Conservation (phyloP, 2,113 vertebrate genomes). For the Mustela lutreola region DNA sequence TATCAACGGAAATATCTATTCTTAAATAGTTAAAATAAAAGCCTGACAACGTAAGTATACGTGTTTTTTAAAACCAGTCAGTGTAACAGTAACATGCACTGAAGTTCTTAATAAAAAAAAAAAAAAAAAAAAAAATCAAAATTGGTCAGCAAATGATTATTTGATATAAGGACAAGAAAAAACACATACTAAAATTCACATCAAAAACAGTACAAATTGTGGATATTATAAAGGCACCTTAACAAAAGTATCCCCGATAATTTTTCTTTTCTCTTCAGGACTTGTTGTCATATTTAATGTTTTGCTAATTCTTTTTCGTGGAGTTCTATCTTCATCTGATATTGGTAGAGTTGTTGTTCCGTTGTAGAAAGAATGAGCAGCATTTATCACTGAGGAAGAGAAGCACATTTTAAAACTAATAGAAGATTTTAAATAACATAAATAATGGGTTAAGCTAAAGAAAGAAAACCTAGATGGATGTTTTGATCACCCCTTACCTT, state of each 20-base stretch:
- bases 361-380: constrained; percentile 99
- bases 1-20: not conserved
- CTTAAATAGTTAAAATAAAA: not conserved
- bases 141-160: not conserved
- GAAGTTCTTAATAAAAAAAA: not conserved
- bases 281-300: constrained; percentile 99
- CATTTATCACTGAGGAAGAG: constrained; percentile 94
- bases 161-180: not conserved
- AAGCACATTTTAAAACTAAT: not conserved
- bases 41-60: not conserved
- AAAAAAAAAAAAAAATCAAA: not conserved
- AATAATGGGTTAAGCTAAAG: not conserved
- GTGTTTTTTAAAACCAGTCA: not conserved
- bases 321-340: constrained; percentile 98
- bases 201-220: not conserved
- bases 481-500: not conserved
- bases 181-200: not conserved
- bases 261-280: constrained; percentile 99
- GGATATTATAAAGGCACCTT: constrained; percentile 89
- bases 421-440: constrained; percentile 39
- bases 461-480: not conserved
- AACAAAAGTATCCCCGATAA: constrained; percentile 99
- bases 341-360: constrained; percentile 99
- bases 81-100: not conserved
- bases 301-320: constrained; percentile 98